Evolutionary conservation across 2,888 invertebrate genomes (phyloP), one percentile per base, ranked within the genome.

Genomic region (Quadriops clusia): DNA sequence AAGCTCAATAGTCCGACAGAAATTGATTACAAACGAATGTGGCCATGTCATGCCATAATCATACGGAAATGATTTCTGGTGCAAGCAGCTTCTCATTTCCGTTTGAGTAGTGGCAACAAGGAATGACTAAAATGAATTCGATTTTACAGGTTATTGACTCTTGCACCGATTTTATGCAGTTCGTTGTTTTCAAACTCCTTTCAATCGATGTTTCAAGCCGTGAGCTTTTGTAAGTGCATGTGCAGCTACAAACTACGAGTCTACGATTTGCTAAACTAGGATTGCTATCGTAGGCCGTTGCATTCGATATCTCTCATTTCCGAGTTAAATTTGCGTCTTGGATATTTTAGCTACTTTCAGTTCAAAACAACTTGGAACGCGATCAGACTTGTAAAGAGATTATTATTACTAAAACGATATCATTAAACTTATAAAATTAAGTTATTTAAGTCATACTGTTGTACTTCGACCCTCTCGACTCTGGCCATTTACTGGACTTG

Each of bases 121-220:
- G 9, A 9, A 11, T 10, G 21, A 10, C 21, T 21, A 9, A 9
- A 21, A 26, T 26, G 15, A 26, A 26, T 26, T 12, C 15, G 8
- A 17, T 16, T 26, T 41, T 37, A 28, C 41, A 39, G 44, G 44
- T 44, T 44, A 42, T 43, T 43, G 43, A 43, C 43, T 43, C 41
- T 42, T 39, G 39, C 38, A 44, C 42, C 41, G 44, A 43, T 43
- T 41, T n/a, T 39, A 32, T 30, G 25, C 30, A 17, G 30, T 33
- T 30, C 28, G 33, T 41, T 37, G 39, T 41, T 41, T 39, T 37
- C 30, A 37, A 38, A 39, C 39, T 35, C 40, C 38, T 32, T 36
- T 30, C 33, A 39, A 41, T 41, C 41, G 41, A 41, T 38, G 35
- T n/a, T n/a, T n/a, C n/a, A n/a, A n/a, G n/a, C n/a, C 26, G 25